Percentiles rank a stretch among this genome's conserved stretches.
Evolutionary conservation across 92 coral and sea anemone genomes (phyloP).

Genomic region (Heliopora coerulea): DNA sequence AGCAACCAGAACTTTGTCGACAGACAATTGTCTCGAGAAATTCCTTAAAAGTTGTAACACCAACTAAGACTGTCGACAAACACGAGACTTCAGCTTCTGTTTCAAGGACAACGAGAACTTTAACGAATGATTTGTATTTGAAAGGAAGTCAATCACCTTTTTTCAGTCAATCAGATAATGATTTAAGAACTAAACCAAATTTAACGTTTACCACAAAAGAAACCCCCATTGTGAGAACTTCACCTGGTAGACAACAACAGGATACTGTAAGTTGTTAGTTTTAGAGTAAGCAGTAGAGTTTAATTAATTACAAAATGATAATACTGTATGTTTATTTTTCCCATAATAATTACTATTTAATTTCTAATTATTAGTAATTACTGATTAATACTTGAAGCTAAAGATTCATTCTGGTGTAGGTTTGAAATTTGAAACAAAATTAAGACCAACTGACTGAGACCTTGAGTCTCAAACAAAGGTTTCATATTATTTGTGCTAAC

Average conservation of each 20-base stretch:
- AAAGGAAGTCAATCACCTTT: not conserved
- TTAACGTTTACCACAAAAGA: slow-evolving; percentile 20
- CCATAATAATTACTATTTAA: too few species aligned
- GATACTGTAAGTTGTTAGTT: slow-evolving; percentile 8
- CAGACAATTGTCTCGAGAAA: slow-evolving; percentile 17
- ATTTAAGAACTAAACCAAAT: slow-evolving; percentile 30
- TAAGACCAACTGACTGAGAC: too few species aligned
- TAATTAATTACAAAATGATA: too few species aligned
- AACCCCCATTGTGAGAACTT: slow-evolving; percentile 10
- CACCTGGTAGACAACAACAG: not conserved
- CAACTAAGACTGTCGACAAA: slow-evolving; percentile 14
- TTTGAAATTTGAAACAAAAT: too few species aligned
- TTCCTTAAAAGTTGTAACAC: slow-evolving; percentile 29
- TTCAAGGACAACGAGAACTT: slow-evolving; percentile 19
- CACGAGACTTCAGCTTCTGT: not conserved
- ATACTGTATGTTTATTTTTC: too few species aligned
- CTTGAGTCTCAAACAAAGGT: too few species aligned
- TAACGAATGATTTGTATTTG: slow-evolving; percentile 16
- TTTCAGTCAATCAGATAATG: not conserved
- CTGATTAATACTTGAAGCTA: too few species aligned
- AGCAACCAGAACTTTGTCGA: slow-evolving; percentile 32
- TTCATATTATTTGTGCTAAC: too few species aligned
- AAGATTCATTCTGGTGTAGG: too few species aligned
- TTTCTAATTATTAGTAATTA: too few species aligned
- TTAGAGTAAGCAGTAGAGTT: too few species aligned